phyloP scores from a whole-genome alignment of 2,113 vertebrate species.

The Hippolais icterina region DNA sequence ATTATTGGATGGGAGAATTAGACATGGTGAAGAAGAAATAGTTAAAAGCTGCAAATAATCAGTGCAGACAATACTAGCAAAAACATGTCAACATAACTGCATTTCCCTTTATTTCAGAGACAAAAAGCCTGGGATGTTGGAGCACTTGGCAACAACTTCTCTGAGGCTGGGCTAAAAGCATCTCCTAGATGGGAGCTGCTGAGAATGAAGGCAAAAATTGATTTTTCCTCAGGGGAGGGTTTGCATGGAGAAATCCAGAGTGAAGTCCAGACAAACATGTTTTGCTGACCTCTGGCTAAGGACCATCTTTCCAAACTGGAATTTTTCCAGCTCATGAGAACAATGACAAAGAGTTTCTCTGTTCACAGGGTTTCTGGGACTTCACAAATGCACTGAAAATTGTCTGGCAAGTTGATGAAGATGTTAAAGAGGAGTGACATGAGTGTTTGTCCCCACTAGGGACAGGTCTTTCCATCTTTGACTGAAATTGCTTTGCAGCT shows the following conservation, averaged over 20 bases:
- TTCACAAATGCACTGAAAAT: neutral
- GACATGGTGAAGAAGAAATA: neutral
- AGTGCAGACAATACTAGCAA: neutral
- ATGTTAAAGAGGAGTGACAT: neutral
- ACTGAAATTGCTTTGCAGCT: neutral
- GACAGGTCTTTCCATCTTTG: neutral
- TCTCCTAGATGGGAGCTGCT: neutral
- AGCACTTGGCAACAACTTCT: neutral
- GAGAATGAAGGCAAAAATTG: neutral
- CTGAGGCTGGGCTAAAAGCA: neutral
- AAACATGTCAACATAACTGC: neutral
- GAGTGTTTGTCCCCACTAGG: neutral
- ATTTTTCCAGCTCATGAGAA: neutral
- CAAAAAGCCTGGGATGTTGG: neutral
- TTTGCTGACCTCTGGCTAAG: neutral
- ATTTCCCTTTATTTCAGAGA: neutral
- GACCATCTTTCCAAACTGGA: neutral
- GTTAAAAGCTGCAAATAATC: neutral
- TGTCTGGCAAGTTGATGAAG: neutral
- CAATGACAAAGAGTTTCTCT: neutral
- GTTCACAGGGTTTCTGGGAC: neutral
- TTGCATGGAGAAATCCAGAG: neutral
- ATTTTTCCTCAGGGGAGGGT: neutral
- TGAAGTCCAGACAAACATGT: neutral
- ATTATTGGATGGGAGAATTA: neutral